Evolutionary conservation across 2,888 invertebrate species (phyloP), one percentile per base, ranked within the genome.

Genomic region (Gnatocerus cornutus): DNA sequence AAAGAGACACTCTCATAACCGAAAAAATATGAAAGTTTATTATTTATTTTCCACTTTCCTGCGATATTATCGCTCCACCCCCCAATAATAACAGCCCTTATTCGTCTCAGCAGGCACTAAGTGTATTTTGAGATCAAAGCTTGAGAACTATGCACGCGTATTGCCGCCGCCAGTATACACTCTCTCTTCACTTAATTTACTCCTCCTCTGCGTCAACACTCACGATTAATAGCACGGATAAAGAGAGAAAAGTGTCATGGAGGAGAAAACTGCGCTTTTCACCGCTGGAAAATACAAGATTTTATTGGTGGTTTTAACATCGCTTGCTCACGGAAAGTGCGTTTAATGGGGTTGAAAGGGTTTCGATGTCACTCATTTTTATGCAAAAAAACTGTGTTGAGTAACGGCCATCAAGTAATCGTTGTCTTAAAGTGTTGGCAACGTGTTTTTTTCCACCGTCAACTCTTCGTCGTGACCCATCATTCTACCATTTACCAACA

Each of bases 101-200:
- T 74, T 73, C 76, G 71, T 76, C 83, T 65, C 84, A 84, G 84
- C 84, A 78, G 84, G 84, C 80, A 82, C 79, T 84, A 84, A 84
- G 84, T 84, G 84, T 83, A 79, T 84, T 84, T 84, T 77, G 81
- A 83, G 84, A 84, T 84, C 84, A 84, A 84, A 84, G 80, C 77
- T 74, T 71, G 74, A 75, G 76, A 77, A 79, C 76, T 71, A 68
- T 71, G 58, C 52, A 62, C 45, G 69, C 62, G 21, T 39, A 53
- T 61, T 30, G 46, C 43, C 37, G 37, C 21, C 50, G 58, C 64
- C 63, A 16, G 64, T 55, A 63, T 55, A 58, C 33, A 33, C 59
- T 48, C 59, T 52, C 63, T 63, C 68, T 56, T 56, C 68, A 68
- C 68, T 68, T 68, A 68, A 68, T 68, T 68, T 68, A 63, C 65